Evolutionary conservation across 2,888 invertebrate genomes (phyloP).

Genomic region (Synergus laeviventris): DNA sequence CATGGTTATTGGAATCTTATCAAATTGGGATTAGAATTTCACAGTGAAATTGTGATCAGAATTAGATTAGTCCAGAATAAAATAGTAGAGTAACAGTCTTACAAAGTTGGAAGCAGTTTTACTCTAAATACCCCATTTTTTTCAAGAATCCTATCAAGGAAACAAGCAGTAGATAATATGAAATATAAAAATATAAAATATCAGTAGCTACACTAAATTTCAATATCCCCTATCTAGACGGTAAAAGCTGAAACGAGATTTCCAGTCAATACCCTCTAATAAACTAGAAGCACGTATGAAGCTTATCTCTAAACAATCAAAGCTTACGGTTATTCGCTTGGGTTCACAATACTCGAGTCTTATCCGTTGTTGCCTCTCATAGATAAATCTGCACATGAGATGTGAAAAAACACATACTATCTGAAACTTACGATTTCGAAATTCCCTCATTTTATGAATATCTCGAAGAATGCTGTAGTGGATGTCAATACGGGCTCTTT

Average conservation of each 20-base stretch:
- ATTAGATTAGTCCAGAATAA: not conserved
- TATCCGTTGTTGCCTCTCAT: not conserved
- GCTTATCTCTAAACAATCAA: not conserved
- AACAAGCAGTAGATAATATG: not conserved
- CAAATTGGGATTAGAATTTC: constrained; percentile 25
- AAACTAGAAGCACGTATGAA: not conserved
- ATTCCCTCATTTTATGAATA: not conserved
- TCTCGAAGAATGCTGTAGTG: not conserved
- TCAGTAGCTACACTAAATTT: not conserved
- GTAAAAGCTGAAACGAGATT: not conserved
- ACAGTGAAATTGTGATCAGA: constrained; percentile 1
- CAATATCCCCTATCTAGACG: not conserved
- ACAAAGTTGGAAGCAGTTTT: not conserved
- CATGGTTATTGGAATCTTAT: constrained; percentile 27
- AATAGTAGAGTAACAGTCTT: not conserved
- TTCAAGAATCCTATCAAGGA: not conserved
- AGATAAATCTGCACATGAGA: not conserved
- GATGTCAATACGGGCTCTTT: not conserved
- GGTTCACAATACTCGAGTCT: not conserved
- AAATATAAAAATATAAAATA: not conserved
- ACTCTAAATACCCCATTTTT: no score
- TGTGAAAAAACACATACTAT: not conserved
- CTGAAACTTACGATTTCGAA: not conserved
- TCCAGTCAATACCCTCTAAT: not conserved
- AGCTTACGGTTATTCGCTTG: not conserved